Evolutionary conservation across 2,797 vertebrate genomes (phyloP), one percentile per base, ranked within the genome.

Genomic region (Aeoliscus strigatus): DNA sequence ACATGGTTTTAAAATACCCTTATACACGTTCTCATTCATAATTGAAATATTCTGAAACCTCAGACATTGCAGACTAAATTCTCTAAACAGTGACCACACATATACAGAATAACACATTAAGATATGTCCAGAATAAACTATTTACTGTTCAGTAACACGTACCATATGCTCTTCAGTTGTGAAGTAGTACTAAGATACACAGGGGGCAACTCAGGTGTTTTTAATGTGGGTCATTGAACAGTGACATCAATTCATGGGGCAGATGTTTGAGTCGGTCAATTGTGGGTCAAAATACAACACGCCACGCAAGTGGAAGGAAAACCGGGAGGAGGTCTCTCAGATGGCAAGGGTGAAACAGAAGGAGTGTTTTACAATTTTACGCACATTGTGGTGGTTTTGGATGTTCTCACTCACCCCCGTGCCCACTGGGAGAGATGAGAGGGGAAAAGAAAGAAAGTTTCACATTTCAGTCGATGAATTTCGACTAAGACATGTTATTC

Each of bases 41-140:
- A 81, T 81, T 85, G 81, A 83, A 85, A 82, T 86, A 80, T 60
- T 77, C 24, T 73, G 49, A 72, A 63, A 66, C 51, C 45, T 56
- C 67, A 65, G 75, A 84, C 75, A 78, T 39, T 52, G 54, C 69
- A 42, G 60, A 73, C 79, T 85, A 82, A 71, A 56, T 66, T 57
- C 38, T 84, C 79, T 81, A 87, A 71, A 85, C 70, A 67, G 54
- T 77, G 69, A 87, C 77, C 74, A 82, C 82, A 84, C 66, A 81
- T 73, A 82, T 73, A 89, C 80, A 78, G 40, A 51, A 57, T 60
- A 62, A 74, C 49, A 62, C 60, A 58, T 41, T 50, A 77, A 81
- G 70, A 84, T 82, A 84, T 79, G 79, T 70, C 63, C 66, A 67
- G 79, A 49, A 70, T 78, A 56, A 79, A 80, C 66, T 60, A 70